These are phyloP conservation scores for honey bee (Apis mellifera) DNA, from an alignment of 1,140 invertebrate species.

Conservation along the genomic window DNA sequence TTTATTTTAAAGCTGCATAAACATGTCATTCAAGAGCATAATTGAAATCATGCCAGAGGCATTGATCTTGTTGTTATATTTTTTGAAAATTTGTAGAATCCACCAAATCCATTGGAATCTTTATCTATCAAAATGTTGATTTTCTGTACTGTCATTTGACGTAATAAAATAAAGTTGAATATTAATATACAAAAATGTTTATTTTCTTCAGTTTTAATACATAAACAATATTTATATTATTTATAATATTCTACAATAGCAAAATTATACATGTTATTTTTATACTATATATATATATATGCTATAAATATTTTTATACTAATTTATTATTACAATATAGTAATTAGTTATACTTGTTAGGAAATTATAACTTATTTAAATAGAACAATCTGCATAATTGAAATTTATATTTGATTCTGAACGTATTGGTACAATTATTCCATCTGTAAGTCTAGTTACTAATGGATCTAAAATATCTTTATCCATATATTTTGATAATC, in stretches of 20 bases:
- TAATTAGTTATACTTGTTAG: not conserved
- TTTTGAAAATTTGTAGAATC: constrained; percentile 63
- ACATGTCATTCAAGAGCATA: constrained; percentile 51
- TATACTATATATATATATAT: not conserved
- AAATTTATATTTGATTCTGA: constrained; percentile 62
- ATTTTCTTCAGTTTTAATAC: not conserved
- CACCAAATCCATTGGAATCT: constrained; percentile 54
- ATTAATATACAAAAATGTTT: constrained; percentile 47
- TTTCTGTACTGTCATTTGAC: constrained; percentile 74
- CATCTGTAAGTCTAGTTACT: constrained; percentile 74
- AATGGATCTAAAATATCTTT: constrained; percentile 68
- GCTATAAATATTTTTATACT: not conserved
- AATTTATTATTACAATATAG: not conserved
- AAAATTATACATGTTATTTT: not conserved
- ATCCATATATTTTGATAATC: constrained; percentile 67
- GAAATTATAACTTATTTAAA: not conserved
- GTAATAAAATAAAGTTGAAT: constrained; percentile 75
- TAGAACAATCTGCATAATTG: constrained; percentile 1
- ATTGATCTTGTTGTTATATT: constrained; percentile 61
- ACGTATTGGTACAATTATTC: constrained; percentile 63
- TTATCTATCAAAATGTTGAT: constrained; percentile 58
- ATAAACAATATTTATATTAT: not conserved
- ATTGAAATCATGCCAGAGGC: constrained; percentile 50
- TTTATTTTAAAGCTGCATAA: constrained; percentile 60
- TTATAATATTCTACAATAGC: not conserved